Base-by-base conservation (phyloP, 2,797 vertebrate genomes). In the Eulemur albifrons region DNA sequence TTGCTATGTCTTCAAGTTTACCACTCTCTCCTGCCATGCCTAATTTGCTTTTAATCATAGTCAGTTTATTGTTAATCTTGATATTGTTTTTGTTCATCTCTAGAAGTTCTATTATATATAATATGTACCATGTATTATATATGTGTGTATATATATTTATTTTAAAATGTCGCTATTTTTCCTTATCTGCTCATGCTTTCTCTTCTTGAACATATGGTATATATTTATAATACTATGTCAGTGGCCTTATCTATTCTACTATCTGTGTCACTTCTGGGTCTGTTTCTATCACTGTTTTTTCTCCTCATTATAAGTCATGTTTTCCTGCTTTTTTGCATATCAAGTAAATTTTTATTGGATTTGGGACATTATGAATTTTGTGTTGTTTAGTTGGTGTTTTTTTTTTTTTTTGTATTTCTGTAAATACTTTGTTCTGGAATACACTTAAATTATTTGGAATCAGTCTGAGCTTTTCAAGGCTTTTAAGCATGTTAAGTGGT, bases 361-460 rank as follows among this genome's bases (percentile, higher is more conserved):
- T 82, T 30, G 63, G 48, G 38, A 85, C 43, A 45, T 67, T 57
- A 27, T 59, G 45, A 88, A 84, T 86, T 75, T 90, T 77, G n/a
- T 61, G 7, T 54, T 86, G 27, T 81, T 67, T 57, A 82, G 35
- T 57, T 76, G 12, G 50, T 59, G 12, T 54, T 32, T 89, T 30
- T 88, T 85, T n/a, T 25, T 89, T 40, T 88, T 85, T 35, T 23
- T 86, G 43, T 76, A n/a, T 75, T 81, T 23, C 20, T 84, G 87
- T 76, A 87, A 80, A 45, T 93, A 88, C 77, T 30, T 82, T 50
- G 43, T 93, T 73, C 72, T 89, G 35, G 23, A 76, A 81, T 72
- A 23, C 45, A 77, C 30, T 84, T 92, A 52, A 94, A 2, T 90
- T 90, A 88, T 75, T 94, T 83, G 32, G 30, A 83, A 83, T 61